These are phyloP conservation scores for Nomada ferruginata DNA, from an alignment of 2,888 invertebrate genomes.

Conservation along the genomic window DNA sequence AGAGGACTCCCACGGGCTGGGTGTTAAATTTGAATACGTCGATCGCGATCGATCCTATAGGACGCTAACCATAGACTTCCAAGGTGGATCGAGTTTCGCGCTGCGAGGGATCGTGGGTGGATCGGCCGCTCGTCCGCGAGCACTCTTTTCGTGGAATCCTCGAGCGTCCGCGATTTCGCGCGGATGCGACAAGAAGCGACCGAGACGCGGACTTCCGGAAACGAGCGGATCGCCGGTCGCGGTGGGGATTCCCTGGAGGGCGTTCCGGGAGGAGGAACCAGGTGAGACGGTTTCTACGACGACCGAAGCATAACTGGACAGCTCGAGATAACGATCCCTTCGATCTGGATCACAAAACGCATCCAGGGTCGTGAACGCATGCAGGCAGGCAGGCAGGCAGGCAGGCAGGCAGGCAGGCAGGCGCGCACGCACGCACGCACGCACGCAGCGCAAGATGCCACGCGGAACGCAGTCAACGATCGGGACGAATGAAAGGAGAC, in stretches of 20 bases:
- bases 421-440: constrained; percentile 48
- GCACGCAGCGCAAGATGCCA: constrained; percentile 38
- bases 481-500: constrained; percentile 24
- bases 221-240: constrained; percentile 4
- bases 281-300: constrained; percentile 81
- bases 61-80: constrained; percentile 64
- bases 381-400: constrained; percentile 46
- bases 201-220: constrained; percentile 41
- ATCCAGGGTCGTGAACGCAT: constrained; percentile 72
- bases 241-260: constrained; percentile 28
- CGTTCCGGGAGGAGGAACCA: constrained; percentile 75
- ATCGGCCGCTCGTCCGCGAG: not conserved
- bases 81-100: constrained; percentile 61
- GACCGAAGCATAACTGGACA: constrained; percentile 81
- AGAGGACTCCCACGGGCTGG: constrained; percentile 39
- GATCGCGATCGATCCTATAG: constrained; percentile 57
- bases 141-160: no score
- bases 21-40: constrained; percentile 66
- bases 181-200: not conserved
- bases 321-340: constrained; percentile 81
- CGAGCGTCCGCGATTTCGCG: no score
- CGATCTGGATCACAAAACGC: constrained; percentile 82
- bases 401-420: no score
- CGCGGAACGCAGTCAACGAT: constrained; percentile 41
- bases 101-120: not conserved